These are phyloP conservation scores for Ceratitis capitata DNA, from an alignment of 1,140 invertebrate genomes.

Conservation along the genomic window DNA sequence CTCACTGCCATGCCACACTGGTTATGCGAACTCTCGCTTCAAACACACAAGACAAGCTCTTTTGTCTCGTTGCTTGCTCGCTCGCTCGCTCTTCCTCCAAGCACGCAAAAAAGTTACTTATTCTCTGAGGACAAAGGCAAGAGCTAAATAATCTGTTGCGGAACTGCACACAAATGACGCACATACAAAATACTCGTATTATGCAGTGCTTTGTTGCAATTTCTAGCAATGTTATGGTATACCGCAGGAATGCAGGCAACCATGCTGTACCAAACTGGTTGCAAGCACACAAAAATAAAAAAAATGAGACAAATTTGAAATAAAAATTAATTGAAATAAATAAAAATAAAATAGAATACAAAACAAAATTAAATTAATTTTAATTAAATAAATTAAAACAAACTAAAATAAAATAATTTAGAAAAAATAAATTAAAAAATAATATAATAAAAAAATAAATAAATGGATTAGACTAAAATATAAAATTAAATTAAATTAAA, in stretches of 20 bases:
- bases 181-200: background rate
- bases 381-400: background rate
- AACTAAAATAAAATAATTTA: background rate
- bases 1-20: background rate
- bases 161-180: background rate
- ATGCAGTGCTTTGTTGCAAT: background rate
- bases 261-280: background rate
- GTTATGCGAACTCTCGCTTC: background rate
- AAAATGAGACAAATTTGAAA: background rate
- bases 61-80: too few relatives aligned
- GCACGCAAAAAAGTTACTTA: background rate
- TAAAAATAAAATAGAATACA: background rate
- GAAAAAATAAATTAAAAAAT: background rate
- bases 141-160: background rate
- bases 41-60: background rate
- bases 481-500: too few relatives aligned
- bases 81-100: too few relatives aligned
- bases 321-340: background rate
- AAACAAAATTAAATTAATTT: background rate
- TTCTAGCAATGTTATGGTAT: background rate
- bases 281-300: background rate
- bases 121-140: background rate
- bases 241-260: slow-evolving; percentile 17
- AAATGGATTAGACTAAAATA: too few relatives aligned
- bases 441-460: background rate